A percentile compares a stretch with the other conserved stretches of the same genome.
Conservation (phyloP, 2,888 invertebrate species). For the Caenorhabditis angaria region DNA sequence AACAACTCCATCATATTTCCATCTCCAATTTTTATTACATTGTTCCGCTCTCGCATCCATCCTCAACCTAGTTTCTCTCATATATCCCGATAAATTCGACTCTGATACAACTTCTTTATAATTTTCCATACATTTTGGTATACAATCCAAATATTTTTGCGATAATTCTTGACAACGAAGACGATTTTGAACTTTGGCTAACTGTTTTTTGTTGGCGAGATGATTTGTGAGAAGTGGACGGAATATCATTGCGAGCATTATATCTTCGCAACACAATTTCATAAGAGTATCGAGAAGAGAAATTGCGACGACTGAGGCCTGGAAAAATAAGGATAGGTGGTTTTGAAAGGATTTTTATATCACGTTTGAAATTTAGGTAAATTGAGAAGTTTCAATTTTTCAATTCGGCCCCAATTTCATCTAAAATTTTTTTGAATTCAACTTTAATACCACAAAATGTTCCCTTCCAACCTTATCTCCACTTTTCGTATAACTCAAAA, state of each 20-base stretch:
- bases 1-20: slow-evolving; percentile 55
- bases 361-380: too few relatives aligned
- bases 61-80: slow-evolving; percentile 35
- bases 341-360: too few relatives aligned
- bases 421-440: too few relatives aligned
- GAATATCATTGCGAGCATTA: slow-evolving; percentile 77
- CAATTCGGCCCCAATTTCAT: not conserved
- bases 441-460: too few relatives aligned
- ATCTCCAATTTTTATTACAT: slow-evolving; percentile 49
- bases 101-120: slow-evolving; percentile 35
- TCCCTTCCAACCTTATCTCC: slow-evolving; percentile 58
- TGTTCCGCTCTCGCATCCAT: slow-evolving; percentile 42
- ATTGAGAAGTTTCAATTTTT: not conserved
- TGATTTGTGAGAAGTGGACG: slow-evolving; percentile 47
- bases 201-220: slow-evolving; percentile 31
- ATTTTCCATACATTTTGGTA: slow-evolving; percentile 48
- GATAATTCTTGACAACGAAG: slow-evolving; percentile 31
- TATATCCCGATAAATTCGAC: slow-evolving; percentile 26
- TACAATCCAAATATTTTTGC: slow-evolving; percentile 46
- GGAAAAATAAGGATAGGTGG: too few relatives aligned
- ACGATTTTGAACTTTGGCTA: slow-evolving; percentile 28
- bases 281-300: slow-evolving; percentile 89
- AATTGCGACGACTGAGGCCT: slow-evolving; percentile 84
- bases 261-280: slow-evolving; percentile 91
- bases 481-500: slow-evolving; percentile 43